These are phyloP conservation scores for Drosophila fulvimacula DNA, from an alignment of 2,888 invertebrate genomes.

Conservation along the genomic window DNA sequence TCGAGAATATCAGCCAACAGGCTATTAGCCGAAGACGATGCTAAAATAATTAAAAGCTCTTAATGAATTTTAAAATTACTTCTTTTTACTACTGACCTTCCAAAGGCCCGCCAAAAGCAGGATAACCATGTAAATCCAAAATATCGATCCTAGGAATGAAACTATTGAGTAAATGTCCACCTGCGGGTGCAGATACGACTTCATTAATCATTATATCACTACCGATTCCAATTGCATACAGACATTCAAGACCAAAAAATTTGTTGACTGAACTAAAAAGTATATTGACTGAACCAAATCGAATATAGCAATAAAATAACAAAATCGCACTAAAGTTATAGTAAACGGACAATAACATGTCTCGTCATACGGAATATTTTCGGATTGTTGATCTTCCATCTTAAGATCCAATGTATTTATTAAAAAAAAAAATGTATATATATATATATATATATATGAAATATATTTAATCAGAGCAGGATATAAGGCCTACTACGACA, in stretches of 20 bases:
- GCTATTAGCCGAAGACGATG: neutral
- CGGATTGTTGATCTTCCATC: neutral
- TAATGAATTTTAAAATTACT: neutral
- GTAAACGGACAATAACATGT: neutral
- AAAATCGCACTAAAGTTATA: slow-evolving; percentile 18
- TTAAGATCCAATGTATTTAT: neutral
- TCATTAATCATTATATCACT: no score
- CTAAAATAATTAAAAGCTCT: slow-evolving; percentile 5
- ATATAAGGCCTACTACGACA: slow-evolving; percentile 23
- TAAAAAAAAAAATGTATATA: neutral
- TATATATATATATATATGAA: slow-evolving; percentile 8
- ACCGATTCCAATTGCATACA: slow-evolving; percentile 7
- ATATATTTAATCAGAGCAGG: slow-evolving; percentile 30
- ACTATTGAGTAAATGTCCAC: slow-evolving; percentile 15
- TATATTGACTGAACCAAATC: slow-evolving; percentile 54
- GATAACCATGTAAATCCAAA: slow-evolving; percentile 43
- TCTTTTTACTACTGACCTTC: slow-evolving; percentile 32
- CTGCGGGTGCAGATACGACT: slow-evolving; percentile 16
- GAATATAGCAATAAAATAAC: slow-evolving; percentile 33
- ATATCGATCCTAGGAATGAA: slow-evolving; percentile 29
- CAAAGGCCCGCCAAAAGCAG: slow-evolving; percentile 45
- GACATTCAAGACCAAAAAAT: slow-evolving; percentile 8
- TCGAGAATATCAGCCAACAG: slow-evolving; percentile 44
- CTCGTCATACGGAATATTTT: neutral
- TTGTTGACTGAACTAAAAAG: slow-evolving; percentile 31